Base-by-base conservation (phyloP, 1,140 invertebrate genomes). In the Polyergus mexicanus region DNA sequence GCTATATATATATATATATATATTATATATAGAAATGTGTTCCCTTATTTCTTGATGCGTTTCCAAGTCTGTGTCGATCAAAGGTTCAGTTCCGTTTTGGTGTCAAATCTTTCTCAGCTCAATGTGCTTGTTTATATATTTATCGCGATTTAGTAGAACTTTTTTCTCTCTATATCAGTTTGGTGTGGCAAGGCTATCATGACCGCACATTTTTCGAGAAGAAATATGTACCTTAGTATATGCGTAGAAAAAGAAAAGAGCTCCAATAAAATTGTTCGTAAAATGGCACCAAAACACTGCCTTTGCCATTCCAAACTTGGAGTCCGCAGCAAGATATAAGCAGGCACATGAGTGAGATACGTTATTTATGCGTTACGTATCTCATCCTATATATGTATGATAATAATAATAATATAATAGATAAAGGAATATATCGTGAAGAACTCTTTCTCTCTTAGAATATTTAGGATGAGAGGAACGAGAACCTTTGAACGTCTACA, bases 231-330 rank as follows among this genome's bases (percentile, higher is more conserved):
- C 3, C 6, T n/a, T 56, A 80, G 16, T 54, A 22, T 22, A 80
- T 28, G 62, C 75, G 28, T 56, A 68, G 78, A 80, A 35, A 86
- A 41, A 84, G 32, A 86, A 51, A 78, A 88, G 77, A 90, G 88
- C 85, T 91, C 86, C 84, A 89, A 75, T 85, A 89, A 88, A 84
- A 86, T 89, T 85, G 80, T 88, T 91, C 85, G 84, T 63, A 91
- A 89, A 93, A 94, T 96, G 96, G 96, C 96, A 97, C 96, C 97
- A 97, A 97, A 97, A 97, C 96, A 96, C 95, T 96, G 96, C 96
- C 96, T 95, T 95, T 95, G 95, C 95, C 95, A 96, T 96, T 96
- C 95, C 95, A 96, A 96, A 96, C 95, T 95, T 95, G 95, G 95
- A 95, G 94, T 95, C 93, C 94, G 93, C 93, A 94, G 92, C 94